These are phyloP conservation scores for Beroe forskalii DNA, from an alignment of 37 sponge, comb jelly and placozoan species.

Conservation along the genomic window DNA sequence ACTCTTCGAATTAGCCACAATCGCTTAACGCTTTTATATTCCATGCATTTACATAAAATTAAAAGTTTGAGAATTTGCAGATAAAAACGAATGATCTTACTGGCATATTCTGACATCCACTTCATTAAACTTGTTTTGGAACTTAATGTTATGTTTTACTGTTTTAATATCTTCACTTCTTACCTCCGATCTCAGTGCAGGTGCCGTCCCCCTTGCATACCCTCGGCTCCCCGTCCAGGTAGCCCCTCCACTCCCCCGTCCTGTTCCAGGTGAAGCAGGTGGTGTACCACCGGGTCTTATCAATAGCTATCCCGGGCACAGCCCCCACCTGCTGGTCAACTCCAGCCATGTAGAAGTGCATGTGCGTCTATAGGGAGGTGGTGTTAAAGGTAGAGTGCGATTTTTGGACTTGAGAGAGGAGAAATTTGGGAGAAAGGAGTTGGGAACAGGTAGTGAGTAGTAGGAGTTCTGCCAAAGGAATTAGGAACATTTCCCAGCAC, in stretches of 20 bases:
- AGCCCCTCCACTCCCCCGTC: conserved; percentile 17
- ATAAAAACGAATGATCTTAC: too few species aligned
- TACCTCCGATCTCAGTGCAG: not conserved
- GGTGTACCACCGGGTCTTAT: conserved; percentile 32
- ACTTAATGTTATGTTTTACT: too few species aligned
- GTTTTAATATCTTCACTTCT: too few species aligned
- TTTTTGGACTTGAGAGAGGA: not conserved
- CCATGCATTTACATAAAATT: too few species aligned
- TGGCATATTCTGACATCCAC: too few species aligned
- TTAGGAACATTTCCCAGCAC: too few species aligned
- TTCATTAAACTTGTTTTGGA: too few species aligned
- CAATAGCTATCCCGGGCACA: not conserved
- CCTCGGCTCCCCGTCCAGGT: not conserved
- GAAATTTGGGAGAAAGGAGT: not conserved
- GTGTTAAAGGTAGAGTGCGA: not conserved
- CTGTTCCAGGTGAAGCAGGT: conserved; percentile 43
- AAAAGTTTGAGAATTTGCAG: too few species aligned
- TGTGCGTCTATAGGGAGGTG: conserved; percentile 40
- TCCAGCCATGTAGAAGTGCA: conserved; percentile 65
- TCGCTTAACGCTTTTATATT: too few species aligned
- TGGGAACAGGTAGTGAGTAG: not conserved
- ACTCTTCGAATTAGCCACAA: too few species aligned
- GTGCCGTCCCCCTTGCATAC: not conserved
- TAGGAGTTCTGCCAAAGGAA: too few species aligned
- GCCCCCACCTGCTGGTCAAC: conserved; percentile 57